A percentile compares a stretch with the other conserved stretches of the same genome.
phyloP scores from a whole-genome alignment of 2,113 vertebrate species.

The Erythrocercus mccallii region DNA sequence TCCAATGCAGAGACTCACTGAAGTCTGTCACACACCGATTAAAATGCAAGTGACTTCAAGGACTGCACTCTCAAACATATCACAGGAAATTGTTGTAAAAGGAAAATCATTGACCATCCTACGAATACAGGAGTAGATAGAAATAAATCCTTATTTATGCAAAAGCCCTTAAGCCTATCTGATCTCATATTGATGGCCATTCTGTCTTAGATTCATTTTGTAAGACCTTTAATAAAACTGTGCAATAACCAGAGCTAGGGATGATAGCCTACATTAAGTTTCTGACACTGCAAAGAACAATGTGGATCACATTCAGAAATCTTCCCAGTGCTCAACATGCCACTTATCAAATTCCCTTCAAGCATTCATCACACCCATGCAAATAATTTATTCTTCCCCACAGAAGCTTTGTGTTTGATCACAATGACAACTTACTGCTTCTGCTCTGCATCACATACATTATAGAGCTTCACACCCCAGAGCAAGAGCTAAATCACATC shows the following conservation, averaged over 20 bases:
- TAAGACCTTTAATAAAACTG: neutral
- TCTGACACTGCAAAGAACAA: neutral
- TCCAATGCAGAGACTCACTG: neutral
- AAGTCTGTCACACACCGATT: neutral
- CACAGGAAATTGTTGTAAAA: neutral
- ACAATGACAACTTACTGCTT: constrained; percentile 39
- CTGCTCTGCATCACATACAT: neutral
- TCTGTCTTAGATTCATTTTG: neutral
- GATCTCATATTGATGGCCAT: neutral
- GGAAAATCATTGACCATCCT: neutral
- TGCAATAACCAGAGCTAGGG: neutral
- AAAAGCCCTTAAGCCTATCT: neutral
- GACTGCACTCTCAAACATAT: neutral
- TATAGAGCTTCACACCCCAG: neutral
- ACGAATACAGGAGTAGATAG: neutral
- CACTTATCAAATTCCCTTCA: constrained; percentile 48
- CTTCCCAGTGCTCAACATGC: neutral
- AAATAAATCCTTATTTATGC: neutral
- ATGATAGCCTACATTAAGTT: neutral
- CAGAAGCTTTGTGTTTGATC: constrained; percentile 48
- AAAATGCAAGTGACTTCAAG: neutral
- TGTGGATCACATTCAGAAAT: neutral
- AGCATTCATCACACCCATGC: constrained; percentile 14
- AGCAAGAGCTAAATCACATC: neutral
- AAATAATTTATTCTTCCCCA: constrained; percentile 54